Conservation (phyloP, 2,888 invertebrate genomes). For the Perdita meconis region DNA sequence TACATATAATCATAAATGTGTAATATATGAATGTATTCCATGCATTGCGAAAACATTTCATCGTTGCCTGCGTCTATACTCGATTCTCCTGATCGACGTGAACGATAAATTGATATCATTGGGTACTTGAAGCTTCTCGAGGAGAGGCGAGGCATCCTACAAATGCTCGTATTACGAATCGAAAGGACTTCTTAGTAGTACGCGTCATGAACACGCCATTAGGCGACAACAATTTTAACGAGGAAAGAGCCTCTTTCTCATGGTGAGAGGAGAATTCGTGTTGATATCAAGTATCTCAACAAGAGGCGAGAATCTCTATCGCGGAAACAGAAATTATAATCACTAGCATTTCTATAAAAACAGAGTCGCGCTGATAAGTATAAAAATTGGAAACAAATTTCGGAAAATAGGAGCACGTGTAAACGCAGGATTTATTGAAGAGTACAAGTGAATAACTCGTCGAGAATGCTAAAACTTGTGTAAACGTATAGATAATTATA, state of each 20-base stretch:
- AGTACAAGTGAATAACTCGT: neutral
- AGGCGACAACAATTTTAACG: neutral
- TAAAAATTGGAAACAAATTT: no score
- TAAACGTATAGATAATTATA: slow-evolving; percentile 27
- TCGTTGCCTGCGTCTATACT: neutral
- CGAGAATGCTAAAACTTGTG: neutral
- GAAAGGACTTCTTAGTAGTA: slow-evolving; percentile 12
- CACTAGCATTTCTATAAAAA: neutral
- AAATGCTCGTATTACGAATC: neutral
- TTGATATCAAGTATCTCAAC: neutral
- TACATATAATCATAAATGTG: slow-evolving; percentile 49
- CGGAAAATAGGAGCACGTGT: no score
- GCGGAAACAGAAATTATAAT: neutral
- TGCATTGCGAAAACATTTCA: neutral
- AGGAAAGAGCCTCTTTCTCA: no score
- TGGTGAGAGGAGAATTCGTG: neutral
- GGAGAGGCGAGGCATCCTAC: neutral
- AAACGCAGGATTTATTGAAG: neutral
- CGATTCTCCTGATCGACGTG: neutral
- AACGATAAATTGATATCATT: slow-evolving; percentile 9
- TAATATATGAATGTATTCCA: slow-evolving; percentile 57
- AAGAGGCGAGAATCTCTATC: neutral
- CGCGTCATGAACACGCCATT: neutral
- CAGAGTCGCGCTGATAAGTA: no score
- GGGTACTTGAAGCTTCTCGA: neutral